Percentiles rank a stretch among this genome's conserved stretches.
phyloP scores from a whole-genome alignment of 2,797 vertebrate species.

The Acrocephalus scirpaceus region DNA sequence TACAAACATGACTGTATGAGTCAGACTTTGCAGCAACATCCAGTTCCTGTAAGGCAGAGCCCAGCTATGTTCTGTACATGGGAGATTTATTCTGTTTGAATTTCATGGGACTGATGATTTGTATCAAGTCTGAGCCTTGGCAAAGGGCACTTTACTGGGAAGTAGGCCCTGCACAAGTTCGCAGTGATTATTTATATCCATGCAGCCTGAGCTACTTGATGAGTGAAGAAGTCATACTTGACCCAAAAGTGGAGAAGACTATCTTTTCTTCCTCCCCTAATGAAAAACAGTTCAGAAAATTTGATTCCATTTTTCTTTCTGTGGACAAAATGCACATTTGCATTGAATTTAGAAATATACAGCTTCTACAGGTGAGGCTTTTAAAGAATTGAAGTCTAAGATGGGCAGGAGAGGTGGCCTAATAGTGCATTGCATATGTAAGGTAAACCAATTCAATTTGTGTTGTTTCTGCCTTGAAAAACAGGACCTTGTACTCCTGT shows the following conservation, averaged over 20 bases:
- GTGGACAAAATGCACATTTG: not conserved
- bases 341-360: not conserved
- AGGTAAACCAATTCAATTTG: not conserved
- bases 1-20: not conserved
- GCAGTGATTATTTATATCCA: not conserved
- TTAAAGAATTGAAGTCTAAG: not conserved
- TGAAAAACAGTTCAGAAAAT: not conserved
- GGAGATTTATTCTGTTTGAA: slow-evolving; percentile 24
- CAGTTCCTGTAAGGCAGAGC: slow-evolving; percentile 19
- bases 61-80: not conserved
- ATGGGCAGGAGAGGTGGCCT: not conserved
- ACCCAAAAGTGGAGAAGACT: not conserved
- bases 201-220: not conserved
- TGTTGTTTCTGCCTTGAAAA: not conserved
- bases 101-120: slow-evolving; percentile 1
- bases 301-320: not conserved
- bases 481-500: not conserved
- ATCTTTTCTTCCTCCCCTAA: not conserved
- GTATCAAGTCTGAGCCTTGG: not conserved
- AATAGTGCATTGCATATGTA: not conserved
- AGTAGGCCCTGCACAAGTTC: not conserved
- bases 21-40: not conserved
- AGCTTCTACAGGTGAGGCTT: not conserved
- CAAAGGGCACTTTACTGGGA: not conserved
- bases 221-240: not conserved